Evolutionary conservation across 2,888 invertebrate genomes (phyloP).

Genomic region (Callimorpha dominula): DNA sequence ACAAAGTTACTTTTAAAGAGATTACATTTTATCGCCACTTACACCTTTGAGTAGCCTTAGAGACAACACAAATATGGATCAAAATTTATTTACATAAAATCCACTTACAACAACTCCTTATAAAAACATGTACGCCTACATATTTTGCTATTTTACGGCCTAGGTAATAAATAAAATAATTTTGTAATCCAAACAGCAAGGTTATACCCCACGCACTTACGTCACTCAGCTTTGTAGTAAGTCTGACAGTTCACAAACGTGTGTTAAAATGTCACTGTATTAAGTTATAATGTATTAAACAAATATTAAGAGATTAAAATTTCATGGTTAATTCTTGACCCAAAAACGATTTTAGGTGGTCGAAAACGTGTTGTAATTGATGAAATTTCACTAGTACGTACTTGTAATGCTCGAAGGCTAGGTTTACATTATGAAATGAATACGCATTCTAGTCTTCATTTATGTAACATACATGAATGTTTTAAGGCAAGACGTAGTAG

Average conservation of each 20-base stretch:
- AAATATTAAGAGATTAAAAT: slow-evolving; percentile 30
- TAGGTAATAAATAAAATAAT: slow-evolving; percentile 41
- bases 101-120: neutral
- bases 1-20: neutral
- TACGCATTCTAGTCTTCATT: too few species aligned
- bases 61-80: neutral
- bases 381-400: neutral
- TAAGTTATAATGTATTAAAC: slow-evolving; percentile 21
- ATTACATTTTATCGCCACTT: neutral
- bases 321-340: slow-evolving; percentile 20
- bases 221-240: slow-evolving; percentile 23
- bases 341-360: neutral
- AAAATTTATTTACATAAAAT: slow-evolving; percentile 3
- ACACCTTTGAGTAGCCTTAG: neutral
- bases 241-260: slow-evolving; percentile 34
- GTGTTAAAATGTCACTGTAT: slow-evolving; percentile 29
- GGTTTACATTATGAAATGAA: too few species aligned
- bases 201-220: slow-evolving; percentile 45
- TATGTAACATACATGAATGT: too few species aligned
- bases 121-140: slow-evolving; percentile 30
- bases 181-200: slow-evolving; percentile 41
- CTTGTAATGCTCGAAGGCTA: too few species aligned
- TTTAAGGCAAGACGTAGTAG: too few species aligned
- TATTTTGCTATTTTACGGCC: slow-evolving; percentile 31
- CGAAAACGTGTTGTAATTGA: neutral